Evolutionary conservation across 2,113 vertebrate genomes (phyloP).

Genomic region (Rhea americana): DNA sequence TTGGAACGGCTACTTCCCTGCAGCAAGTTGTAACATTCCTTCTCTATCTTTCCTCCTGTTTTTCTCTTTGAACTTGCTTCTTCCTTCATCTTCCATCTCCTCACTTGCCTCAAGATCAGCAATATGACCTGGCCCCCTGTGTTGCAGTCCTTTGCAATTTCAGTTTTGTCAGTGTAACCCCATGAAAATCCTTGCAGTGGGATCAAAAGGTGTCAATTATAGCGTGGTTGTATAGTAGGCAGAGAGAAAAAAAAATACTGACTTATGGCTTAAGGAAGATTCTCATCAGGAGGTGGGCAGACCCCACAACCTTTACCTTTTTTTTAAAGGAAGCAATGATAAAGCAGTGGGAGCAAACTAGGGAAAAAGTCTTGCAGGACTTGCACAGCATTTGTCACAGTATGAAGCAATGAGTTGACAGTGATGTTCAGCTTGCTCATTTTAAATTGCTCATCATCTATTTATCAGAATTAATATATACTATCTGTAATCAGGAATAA

Average conservation of each 20-base stretch:
- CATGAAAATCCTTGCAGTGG: not conserved
- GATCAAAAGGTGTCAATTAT: not conserved
- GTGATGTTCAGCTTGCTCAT: not conserved
- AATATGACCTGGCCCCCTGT: not conserved
- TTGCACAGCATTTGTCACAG: not conserved
- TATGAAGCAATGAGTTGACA: not conserved
- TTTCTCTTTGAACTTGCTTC: not conserved
- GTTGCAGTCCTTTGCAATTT: not conserved
- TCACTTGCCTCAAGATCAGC: not conserved
- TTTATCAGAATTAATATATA: slow-evolving; percentile 27
- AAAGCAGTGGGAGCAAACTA: not conserved
- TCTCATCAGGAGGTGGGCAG: not conserved
- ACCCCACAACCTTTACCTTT: not conserved
- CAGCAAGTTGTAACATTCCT: slow-evolving; percentile 6
- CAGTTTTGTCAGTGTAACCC: not conserved
- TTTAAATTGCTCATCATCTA: slow-evolving; percentile 15
- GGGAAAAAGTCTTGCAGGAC: not conserved
- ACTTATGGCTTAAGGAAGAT: not conserved
- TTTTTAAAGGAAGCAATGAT: not conserved
- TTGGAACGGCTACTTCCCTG: not conserved
- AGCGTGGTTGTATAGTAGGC: not conserved
- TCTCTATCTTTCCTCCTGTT: not conserved
- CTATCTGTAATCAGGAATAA: slow-evolving; percentile 11
- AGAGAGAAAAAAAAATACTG: not conserved
- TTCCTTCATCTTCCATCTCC: not conserved